Evolutionary conservation across 2,888 invertebrate species (phyloP).

Genomic region (Blastobasis adustella): DNA sequence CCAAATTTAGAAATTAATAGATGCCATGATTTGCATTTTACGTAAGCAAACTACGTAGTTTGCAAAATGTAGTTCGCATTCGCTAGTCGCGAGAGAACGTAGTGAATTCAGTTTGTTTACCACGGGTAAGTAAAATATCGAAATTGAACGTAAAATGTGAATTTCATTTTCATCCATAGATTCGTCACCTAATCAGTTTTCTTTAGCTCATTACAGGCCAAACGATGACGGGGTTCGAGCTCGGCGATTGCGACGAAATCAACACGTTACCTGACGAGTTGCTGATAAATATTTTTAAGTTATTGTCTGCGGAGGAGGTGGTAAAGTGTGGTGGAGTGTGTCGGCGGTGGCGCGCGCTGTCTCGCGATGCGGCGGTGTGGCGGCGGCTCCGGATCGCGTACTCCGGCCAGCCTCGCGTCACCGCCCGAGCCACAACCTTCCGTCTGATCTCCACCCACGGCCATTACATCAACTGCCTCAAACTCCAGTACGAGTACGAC

Average conservation of each 20-base stretch:
- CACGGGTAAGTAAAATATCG: background rate
- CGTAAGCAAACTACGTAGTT: constrained; percentile 17
- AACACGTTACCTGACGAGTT: constrained; percentile 55
- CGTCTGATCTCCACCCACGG: constrained; percentile 44
- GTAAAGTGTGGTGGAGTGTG: constrained; percentile 51
- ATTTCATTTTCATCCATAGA: no score
- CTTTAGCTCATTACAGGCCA: no score
- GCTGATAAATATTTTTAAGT: constrained; percentile 50
- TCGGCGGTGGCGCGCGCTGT: constrained; percentile 47
- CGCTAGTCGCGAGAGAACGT: no score
- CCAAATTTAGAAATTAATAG: constrained; percentile 32
- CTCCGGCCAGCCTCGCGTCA: constrained; percentile 50
- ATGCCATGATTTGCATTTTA: constrained; percentile 34
- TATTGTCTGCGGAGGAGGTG: constrained; percentile 44
- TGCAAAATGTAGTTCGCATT: background rate
- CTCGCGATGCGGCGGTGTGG: constrained; percentile 48
- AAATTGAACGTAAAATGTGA: background rate
- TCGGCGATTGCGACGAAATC: constrained; percentile 20
- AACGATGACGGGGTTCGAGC: constrained; percentile 22
- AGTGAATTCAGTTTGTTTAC: no score
- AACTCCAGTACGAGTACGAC: constrained; percentile 54
- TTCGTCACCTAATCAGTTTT: no score
- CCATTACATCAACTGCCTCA: constrained; percentile 41
- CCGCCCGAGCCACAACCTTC: constrained; percentile 38
- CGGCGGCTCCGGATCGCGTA: constrained; percentile 41